Evolutionary conservation across 2,113 vertebrate species (phyloP).

Genomic region (Nyctibius bracteatus): DNA sequence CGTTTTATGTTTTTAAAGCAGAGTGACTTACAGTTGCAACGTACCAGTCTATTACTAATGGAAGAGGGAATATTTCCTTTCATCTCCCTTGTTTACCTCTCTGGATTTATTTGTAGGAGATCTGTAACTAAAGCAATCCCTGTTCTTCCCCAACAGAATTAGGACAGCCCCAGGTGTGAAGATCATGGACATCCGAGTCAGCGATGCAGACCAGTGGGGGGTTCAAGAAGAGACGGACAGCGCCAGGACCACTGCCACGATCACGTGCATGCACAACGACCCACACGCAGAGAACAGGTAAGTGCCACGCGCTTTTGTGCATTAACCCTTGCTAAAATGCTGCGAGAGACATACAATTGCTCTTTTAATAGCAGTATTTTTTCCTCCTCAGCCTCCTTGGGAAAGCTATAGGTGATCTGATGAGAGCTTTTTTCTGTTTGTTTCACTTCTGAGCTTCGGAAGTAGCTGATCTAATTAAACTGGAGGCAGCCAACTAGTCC

Average conservation of each 20-base stretch:
- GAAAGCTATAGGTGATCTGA: neutral
- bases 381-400: neutral
- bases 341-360: neutral
- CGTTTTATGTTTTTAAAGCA: neutral
- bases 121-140: neutral
- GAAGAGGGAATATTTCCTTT: neutral
- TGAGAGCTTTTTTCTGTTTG: neutral
- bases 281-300: conserved; percentile 80
- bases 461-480: neutral
- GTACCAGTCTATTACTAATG: neutral
- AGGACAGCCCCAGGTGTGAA: conserved; percentile 86
- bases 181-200: conserved; percentile 83
- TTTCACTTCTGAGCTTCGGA: neutral
- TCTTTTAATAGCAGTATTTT: neutral
- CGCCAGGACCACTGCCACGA: conserved; percentile 55
- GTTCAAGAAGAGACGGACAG: conserved; percentile 90
- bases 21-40: neutral
- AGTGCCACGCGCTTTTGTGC: neutral
- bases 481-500: neutral
- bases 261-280: conserved; percentile 83
- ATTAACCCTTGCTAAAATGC: neutral
- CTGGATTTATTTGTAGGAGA: neutral
- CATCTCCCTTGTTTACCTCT: neutral
- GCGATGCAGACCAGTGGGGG: conserved; percentile 85
- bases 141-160: conserved; percentile 73